Percentiles rank a stretch among this genome's conserved stretches.
phyloP scores from a whole-genome alignment of 1,140 invertebrate genomes.

The Aricia agestis region DNA sequence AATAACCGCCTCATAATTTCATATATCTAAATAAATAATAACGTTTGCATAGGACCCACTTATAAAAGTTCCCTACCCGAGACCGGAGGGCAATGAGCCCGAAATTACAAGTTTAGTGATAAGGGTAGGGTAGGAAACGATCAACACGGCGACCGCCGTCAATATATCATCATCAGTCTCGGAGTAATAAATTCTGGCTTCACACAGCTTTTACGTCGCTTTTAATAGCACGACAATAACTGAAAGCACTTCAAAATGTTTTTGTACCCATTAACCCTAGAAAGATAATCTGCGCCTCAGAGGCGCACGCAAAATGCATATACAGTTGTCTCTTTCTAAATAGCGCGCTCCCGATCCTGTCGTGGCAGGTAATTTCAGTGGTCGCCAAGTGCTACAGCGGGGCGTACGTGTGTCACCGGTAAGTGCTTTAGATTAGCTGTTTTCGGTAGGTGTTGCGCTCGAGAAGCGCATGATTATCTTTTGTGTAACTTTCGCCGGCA shows the following conservation, averaged over 20 bases:
- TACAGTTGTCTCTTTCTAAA: no score
- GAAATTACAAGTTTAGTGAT: conserved; percentile 63
- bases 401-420: no score
- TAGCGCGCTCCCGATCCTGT: no score
- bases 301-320: no score
- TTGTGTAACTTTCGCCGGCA: no score
- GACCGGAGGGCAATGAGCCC: conserved; percentile 66
- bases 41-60: conserved; percentile 6
- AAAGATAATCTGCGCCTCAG: no score
- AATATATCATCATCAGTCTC: conserved; percentile 74
- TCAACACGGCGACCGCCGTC: conserved; percentile 66
- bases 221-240: conserved; percentile 14
- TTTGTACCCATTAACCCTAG: conserved; percentile 9
- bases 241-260: conserved; percentile 7
- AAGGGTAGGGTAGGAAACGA: conserved; percentile 71
- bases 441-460: no score
- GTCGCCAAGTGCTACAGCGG: no score
- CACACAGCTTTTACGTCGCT: conserved; percentile 45
- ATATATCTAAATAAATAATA: conserved; percentile 12
- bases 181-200: conserved; percentile 61
- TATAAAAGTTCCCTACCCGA: conserved; percentile 38
- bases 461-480: no score
- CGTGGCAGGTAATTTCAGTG: no score
- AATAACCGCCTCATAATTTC: not conserved
- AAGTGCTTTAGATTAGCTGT: no score